These are phyloP conservation scores for Idaea straminata DNA, from an alignment of 2,888 invertebrate genomes.

Conservation along the genomic window DNA sequence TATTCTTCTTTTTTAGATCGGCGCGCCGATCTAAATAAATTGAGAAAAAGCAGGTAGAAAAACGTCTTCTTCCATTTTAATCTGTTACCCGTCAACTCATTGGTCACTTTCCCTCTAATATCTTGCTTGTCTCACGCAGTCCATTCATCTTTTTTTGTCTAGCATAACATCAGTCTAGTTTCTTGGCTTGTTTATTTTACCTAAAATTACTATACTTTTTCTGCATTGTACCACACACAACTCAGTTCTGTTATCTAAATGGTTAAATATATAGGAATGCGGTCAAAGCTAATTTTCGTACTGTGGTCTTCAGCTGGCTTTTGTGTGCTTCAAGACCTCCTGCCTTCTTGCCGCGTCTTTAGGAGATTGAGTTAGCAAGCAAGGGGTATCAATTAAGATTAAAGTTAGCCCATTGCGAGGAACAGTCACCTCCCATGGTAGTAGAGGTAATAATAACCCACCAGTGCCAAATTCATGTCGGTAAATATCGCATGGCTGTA, in stretches of 20 bases:
- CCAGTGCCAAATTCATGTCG: no score
- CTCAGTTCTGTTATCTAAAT: slow-evolving; percentile 70
- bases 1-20: no score
- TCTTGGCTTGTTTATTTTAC: not conserved
- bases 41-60: no score
- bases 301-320: slow-evolving; percentile 53
- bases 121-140: not conserved
- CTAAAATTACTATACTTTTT: slow-evolving; percentile 11
- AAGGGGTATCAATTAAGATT: not conserved
- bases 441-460: no score
- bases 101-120: no score
- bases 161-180: not conserved
- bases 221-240: slow-evolving; percentile 38
- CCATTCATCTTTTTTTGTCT: not conserved
- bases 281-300: slow-evolving; percentile 76
- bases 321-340: not conserved
- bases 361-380: not conserved
- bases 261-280: slow-evolving; percentile 65
- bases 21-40: no score
- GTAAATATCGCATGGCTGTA: no score
- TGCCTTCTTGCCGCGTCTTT: not conserved
- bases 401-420: not conserved
- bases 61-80: no score
- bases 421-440: no score
- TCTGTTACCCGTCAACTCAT: no score